phyloP scores from a whole-genome alignment of 2,113 vertebrate genomes.

The Scophthalmus maximus region DNA sequence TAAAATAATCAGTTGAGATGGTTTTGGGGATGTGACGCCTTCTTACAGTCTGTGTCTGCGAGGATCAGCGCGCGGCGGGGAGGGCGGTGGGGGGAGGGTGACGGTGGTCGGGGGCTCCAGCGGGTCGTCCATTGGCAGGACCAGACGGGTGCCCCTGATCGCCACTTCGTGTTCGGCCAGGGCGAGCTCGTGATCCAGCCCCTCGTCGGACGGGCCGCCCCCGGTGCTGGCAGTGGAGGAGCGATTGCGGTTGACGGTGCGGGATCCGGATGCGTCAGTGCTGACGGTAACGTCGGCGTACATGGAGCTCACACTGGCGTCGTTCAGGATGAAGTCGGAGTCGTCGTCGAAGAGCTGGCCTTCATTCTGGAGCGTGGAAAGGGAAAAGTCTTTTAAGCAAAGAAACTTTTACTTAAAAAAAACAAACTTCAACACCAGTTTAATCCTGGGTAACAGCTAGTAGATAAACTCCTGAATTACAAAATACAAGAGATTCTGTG shows the following conservation, averaged over 20 bases:
- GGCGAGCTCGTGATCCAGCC: constrained; percentile 86
- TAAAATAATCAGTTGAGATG: constrained; percentile 11
- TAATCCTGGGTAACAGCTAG: background rate
- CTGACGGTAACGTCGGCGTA: constrained; percentile 91
- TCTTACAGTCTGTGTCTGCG: constrained; percentile 76
- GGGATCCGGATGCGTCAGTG: constrained; percentile 81
- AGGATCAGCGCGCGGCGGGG: constrained; percentile 69
- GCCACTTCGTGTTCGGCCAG: constrained; percentile 89
- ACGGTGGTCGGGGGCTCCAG: constrained; percentile 82
- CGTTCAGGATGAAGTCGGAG: constrained; percentile 92
- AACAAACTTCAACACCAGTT: background rate
- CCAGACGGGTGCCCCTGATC: constrained; percentile 90
- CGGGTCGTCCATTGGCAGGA: constrained; percentile 91
- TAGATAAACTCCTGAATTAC: background rate
- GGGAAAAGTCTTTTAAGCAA: too few species aligned
- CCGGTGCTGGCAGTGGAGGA: constrained; percentile 29
- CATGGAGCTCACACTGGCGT: constrained; percentile 89
- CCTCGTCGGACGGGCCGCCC: constrained; percentile 81
- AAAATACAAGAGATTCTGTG: background rate
- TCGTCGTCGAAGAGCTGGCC: constrained; percentile 92
- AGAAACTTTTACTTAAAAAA: too few species aligned
- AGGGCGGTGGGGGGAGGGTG: constrained; percentile 74
- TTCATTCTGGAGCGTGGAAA: constrained; percentile 84
- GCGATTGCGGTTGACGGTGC: constrained; percentile 58
- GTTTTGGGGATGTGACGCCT: constrained; percentile 2